Base-by-base conservation (phyloP, 2,888 invertebrate genomes). In the Saturnia japonica region DNA sequence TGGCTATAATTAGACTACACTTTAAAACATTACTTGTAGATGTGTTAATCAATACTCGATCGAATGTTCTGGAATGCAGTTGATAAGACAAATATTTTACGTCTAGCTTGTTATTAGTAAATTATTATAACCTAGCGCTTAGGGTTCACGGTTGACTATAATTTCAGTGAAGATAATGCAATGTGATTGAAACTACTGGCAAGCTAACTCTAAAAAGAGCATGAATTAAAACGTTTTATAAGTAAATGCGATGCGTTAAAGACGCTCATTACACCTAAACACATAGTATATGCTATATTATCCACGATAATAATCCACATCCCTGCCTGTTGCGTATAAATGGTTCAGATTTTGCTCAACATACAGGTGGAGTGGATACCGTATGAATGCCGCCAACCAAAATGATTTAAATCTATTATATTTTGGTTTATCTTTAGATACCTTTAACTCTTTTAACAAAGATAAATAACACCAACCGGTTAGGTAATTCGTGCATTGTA, bases 31-130 rank as follows among this genome's bases (percentile, higher is more conserved):
- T 25, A 9, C 25, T 57, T 25, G 25, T 12, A 57, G 25, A 57
- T 25, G 57, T 57, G 57, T 12, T 57, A 57, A 57, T 12, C 25
- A 57, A 57, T 57, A 12, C 12, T 57, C 57, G 9, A 3, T 57
- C 57, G 57, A 57, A 57, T 22, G 57, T 57, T 57, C 57, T 57
- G 57, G 57, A 57, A 57, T 57, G 57, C 57, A 25, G 57, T 57
- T 25, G 57, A 57, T 57, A 57, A 57, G 8, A 57, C 9, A 57
- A 57, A 57, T 54, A 22, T 25, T 57, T 22, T 22, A 51, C 57
- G 57, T 25, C 57, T 57, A 22, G 9, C 25, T 11, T 22, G 57
- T 57, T 57, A 25, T 11, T 22, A 25, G 11, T 19, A 51, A 1
- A 51, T 57, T 1, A 22, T n/a, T 54, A 54, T 54, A 54, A 54